Evolutionary conservation across 2,888 invertebrate genomes (phyloP).

Genomic region (Lasius platythorax): DNA sequence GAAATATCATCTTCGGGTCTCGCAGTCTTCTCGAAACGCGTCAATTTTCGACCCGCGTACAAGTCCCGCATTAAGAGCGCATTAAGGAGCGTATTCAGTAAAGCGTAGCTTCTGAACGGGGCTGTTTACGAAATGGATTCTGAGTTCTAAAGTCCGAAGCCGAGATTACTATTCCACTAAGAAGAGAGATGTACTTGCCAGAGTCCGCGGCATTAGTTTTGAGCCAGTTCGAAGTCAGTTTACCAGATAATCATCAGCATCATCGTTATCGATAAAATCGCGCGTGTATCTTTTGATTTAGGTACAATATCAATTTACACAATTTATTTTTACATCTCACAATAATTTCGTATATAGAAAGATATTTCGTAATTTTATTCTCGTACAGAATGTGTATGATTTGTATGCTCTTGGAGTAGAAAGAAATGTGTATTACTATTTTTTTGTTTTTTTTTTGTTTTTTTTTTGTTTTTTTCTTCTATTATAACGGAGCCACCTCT

Average conservation of each 20-base stretch:
- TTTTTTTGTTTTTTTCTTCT: constrained; percentile 28
- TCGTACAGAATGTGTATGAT: background rate
- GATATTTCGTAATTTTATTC: background rate
- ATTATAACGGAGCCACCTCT: constrained; percentile 39
- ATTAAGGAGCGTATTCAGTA: constrained; percentile 57
- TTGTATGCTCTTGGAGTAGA: background rate
- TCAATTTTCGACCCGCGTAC: constrained; percentile 67
- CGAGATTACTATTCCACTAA: constrained; percentile 43
- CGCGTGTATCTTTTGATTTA: background rate
- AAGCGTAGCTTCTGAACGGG: constrained; percentile 26
- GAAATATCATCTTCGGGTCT: constrained; percentile 56
- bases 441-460: constrained; percentile 21
- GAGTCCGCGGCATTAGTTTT: constrained; percentile 19
- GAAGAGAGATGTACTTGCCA: constrained; percentile 3
- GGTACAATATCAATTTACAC: background rate
- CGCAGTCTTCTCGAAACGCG: constrained; percentile 61
- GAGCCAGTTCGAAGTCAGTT: constrained; percentile 11
- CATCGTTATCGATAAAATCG: constrained; percentile 28
- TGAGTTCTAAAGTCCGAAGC: constrained; percentile 44
- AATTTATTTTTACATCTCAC: constrained; percentile 8
- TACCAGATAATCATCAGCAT: background rate
- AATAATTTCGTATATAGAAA: background rate
- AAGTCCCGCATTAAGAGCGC: constrained; percentile 65
- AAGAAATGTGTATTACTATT: background rate
- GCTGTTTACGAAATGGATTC: constrained; percentile 41